These are phyloP conservation scores for Cecidostiba fungosa DNA, from an alignment of 2,888 invertebrate species.

Conservation along the genomic window DNA sequence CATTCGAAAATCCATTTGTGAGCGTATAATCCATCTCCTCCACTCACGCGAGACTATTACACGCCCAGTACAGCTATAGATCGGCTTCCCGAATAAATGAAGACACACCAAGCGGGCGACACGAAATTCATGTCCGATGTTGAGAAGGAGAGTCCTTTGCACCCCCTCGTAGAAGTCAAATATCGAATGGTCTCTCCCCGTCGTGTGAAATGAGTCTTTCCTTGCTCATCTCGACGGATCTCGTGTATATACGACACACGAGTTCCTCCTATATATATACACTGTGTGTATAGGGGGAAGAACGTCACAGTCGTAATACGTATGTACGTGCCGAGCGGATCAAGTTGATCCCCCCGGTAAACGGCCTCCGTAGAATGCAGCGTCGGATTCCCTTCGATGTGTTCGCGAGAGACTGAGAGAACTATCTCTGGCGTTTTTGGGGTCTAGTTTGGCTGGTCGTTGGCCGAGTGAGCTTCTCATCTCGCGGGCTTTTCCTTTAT, in stretches of 20 bases:
- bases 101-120: background rate
- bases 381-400: slow-evolving; percentile 24
- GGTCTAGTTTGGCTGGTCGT: slow-evolving; percentile 4
- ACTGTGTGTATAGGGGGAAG: background rate
- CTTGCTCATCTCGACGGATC: background rate
- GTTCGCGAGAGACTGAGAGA: background rate
- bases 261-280: background rate
- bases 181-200: slow-evolving; percentile 10
- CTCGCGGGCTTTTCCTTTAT: background rate
- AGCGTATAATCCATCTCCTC: slow-evolving; percentile 14
- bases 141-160: background rate
- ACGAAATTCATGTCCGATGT: slow-evolving; percentile 1
- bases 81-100: slow-evolving; percentile 22
- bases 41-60: background rate
- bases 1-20: background rate
- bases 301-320: background rate
- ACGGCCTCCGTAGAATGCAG: slow-evolving; percentile 73
- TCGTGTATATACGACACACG: too few species aligned
- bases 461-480: background rate
- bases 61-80: background rate
- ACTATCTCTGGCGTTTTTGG: background rate
- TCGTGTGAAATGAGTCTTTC: background rate
- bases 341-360: slow-evolving; percentile 67
- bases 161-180: slow-evolving; percentile 15
- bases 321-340: background rate